Base-by-base conservation (phyloP, 2,797 vertebrate species). In the Sebastes matsubarae region DNA sequence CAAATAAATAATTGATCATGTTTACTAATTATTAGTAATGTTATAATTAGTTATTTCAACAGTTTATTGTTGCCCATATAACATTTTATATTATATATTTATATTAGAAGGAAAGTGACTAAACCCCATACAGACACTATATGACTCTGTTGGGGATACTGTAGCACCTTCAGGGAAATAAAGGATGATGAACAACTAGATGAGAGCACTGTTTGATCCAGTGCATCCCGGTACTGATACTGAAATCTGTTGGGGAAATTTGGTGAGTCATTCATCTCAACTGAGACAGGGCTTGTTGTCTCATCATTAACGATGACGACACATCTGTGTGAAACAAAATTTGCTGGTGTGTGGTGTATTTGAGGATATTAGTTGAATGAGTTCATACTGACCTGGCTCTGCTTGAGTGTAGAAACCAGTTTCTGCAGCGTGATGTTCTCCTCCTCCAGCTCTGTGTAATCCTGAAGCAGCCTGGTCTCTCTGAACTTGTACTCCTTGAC, bases 361-460 rank as follows among this genome's bases (percentile, higher is more conserved):
- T 77, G 55, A 76, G 20, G 79, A 68, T 29, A 25, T 13, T 2
- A 30, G 11, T 16, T n/a, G 36, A 20, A 14, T 11, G 27, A 69
- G 11, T 29, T 54, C 6, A 10, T 10, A 77, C 90, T 55, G 65
- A 95, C 95, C 93, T 95, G 94, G 88, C 82, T 95, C 86, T 95
- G 94, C 79, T 93, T 94, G 64, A 95, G 93, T 0, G 98, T 99
- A 46, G 98, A 99, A 86, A 99, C 98, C 34, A 98, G 94, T 76
- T 99, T 99, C 96, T 99, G 98, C 75, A 99, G 92, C 0, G 97
- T 98, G 91, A 99, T 99, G 89, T 99, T 99, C 94, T 99, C 98
- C 86, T 99, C 98, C 87, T 99, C 98, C 73, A 99, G 96, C 90
- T 99, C 98, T 0, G 98, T 99, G 93, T 99, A 99, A 89, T 99